Base-by-base conservation (phyloP, 1,140 invertebrate genomes). In the Drosophila grimshawi region DNA sequence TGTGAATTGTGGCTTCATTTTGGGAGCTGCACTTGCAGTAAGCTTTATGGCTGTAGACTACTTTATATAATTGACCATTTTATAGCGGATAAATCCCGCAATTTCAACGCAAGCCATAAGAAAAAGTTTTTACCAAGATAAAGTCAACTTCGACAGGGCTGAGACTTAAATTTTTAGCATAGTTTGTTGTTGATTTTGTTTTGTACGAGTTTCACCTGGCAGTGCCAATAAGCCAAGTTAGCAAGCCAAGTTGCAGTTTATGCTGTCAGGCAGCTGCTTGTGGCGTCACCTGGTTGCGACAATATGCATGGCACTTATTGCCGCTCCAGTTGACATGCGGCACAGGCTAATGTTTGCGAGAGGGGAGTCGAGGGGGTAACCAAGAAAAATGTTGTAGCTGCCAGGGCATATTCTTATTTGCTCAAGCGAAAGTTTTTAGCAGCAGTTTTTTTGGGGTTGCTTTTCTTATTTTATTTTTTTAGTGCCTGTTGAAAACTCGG, bases 231-330 rank as follows among this genome's bases (percentile, higher is more conserved):
- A 70, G 72, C 53, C 66, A 62, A 71, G 52, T 63, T 64, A 66
- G 30, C 46, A 41, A 35, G 45, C 43, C 52, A 65, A 65, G 53
- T 59, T 66, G 59, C 72, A 75, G 66, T 52, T 52, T 49, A 43
- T 61, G 57, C 51, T 56, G 43, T 60, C 45, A 53, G 32, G 30
- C 41, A 60, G 57, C 39, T 43, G 57, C 53, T 49, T 67, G 56
- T 48, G 33, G 60, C 61, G 46, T 30, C 81, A 81, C 68, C 78
- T 86, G 82, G 56, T 49, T 72, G 83, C 76, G 64, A 82, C 82
- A 81, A 88, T 86, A 79, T 86, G 82, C 72, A 76, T 80, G 83
- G 69, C 85, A 89, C 85, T 88, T 88, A 88, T 88, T 88, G 85
- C 83, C 83, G 88, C 83, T 88, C 73, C 85, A 85, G 80, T 89